A percentile compares a stretch with the other conserved stretches of the same genome.
phyloP scores from a whole-genome alignment of 2,888 invertebrate genomes.

The Yponomeuta cagnagella region DNA sequence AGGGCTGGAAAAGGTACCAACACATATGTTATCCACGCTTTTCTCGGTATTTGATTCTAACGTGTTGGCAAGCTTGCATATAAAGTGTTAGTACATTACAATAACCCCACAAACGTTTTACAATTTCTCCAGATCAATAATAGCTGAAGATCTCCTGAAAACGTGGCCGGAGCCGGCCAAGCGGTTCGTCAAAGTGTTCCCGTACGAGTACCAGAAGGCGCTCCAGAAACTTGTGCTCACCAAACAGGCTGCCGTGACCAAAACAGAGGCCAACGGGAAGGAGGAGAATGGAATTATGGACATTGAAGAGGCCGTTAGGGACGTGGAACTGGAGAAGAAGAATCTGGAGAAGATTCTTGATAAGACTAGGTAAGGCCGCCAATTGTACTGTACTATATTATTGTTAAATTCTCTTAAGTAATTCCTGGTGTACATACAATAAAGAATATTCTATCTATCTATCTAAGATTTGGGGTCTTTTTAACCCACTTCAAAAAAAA shows the following conservation, averaged over 20 bases:
- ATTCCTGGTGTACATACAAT: too few species aligned
- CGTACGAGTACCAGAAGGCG: conserved; percentile 96
- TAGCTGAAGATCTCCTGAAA: conserved; percentile 86
- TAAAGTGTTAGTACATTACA: too few species aligned
- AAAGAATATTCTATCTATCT: too few species aligned
- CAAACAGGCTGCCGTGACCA: conserved; percentile 33
- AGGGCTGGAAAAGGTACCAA: too few species aligned
- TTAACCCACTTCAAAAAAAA: too few species aligned
- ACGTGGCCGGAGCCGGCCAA: conserved; percentile 86
- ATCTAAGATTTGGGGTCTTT: too few species aligned
- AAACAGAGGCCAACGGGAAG: conserved; percentile 46
- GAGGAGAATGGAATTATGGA: conserved; percentile 77
- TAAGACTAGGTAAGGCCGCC: conserved; percentile 77
- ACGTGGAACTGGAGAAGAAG: conserved; percentile 85
- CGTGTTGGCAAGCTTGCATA: too few species aligned
- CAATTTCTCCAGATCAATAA: conserved; percentile 73
- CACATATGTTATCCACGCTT: too few species aligned
- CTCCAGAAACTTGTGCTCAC: conserved; percentile 57
- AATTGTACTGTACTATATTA: too few species aligned
- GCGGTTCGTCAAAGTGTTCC: conserved; percentile 96
- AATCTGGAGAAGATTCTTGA: conserved; percentile 88
- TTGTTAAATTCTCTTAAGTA: too few species aligned
- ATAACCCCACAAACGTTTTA: too few species aligned
- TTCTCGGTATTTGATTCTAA: too few species aligned
- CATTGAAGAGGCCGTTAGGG: conserved; percentile 92